phyloP scores from a whole-genome alignment of 2,113 vertebrate genomes.

The Myodes glareolus region DNA sequence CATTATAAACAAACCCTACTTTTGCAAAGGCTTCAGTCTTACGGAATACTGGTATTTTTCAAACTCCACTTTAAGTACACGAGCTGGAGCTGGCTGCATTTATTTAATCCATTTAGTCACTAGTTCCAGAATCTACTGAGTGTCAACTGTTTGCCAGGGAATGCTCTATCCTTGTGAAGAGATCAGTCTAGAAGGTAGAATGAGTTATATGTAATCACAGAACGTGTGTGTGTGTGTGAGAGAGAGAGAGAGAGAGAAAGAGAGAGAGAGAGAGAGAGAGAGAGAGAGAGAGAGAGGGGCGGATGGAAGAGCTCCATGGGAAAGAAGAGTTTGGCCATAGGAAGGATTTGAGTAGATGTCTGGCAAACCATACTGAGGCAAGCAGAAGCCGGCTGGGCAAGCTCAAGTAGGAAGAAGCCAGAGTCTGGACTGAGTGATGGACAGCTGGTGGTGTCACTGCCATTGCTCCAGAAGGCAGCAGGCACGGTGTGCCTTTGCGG shows the following conservation, averaged over 20 bases:
- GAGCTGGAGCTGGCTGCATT: background rate
- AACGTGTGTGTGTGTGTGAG: background rate
- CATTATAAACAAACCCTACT: conserved; percentile 66
- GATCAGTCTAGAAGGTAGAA: background rate
- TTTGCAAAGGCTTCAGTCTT: conserved; percentile 32
- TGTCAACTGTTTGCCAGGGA: background rate
- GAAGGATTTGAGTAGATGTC: background rate
- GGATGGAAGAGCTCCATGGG: background rate
- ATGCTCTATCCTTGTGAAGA: background rate
- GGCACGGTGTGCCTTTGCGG: background rate
- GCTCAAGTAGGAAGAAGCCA: background rate
- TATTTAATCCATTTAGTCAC: background rate
- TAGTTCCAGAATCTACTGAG: background rate
- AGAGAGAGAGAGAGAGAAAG: too few species aligned
- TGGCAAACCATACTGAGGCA: background rate
- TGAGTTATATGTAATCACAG: background rate
- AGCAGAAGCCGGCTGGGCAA: background rate
- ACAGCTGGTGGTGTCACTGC: background rate
- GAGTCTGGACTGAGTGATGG: background rate
- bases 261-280: too few species aligned
- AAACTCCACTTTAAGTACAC: background rate
- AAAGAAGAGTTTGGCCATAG: background rate
- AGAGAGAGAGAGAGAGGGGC: too few species aligned
- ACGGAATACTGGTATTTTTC: background rate
- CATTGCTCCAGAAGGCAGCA: background rate